Base-by-base conservation (phyloP, 1,140 invertebrate species). In the Globodera rostochiensis region DNA sequence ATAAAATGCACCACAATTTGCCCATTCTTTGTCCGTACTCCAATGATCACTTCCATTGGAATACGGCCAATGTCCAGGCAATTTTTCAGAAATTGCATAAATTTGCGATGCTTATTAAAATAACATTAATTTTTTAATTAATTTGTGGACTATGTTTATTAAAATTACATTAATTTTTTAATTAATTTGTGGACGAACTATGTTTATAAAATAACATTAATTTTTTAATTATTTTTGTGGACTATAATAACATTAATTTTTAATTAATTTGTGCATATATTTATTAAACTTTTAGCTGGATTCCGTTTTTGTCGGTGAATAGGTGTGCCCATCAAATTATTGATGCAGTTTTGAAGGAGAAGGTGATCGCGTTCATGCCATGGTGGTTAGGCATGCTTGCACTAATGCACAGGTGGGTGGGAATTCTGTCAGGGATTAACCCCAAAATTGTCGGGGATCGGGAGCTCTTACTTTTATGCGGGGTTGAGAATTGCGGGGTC, bases 341-440 rank as follows among this genome's bases (percentile, higher is more conserved):
- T 2, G 88, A 90, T 71, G 86, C 88, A 8, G 85, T 89, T 73
- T 76, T 89, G 11, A 87, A 89, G 76, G 88, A 89, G 64, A 89
- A 90, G 71, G 80, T 89, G 60, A 36, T 86, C 15, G 83, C 85
- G 1, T 89, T 90, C 77, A 83, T 89, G 57, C 88, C 88, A n/a
- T 49, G 70, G 13, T 85, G 84, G 67, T 50, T 85, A 13, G 49
- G 57, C 49, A 53, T 86, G 64, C n/a, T 84, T 19, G 49, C 83
- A 6, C 70, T 87, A n/a, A 1, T 84, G 5, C 36, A 85, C 49
- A 80, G 60, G 84, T 86, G 79, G 8, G 36, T 21, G 60, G 13
- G 2, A 66, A 66, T 66, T 66, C n/a, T 15, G 21, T 13, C 60
- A 66, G 60, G 60, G 60, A 66, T 13, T 15, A 2, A 66, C 60